Evolutionary conservation across 2,797 vertebrate genomes (phyloP).

Genomic region (Siniperca scherzeri): DNA sequence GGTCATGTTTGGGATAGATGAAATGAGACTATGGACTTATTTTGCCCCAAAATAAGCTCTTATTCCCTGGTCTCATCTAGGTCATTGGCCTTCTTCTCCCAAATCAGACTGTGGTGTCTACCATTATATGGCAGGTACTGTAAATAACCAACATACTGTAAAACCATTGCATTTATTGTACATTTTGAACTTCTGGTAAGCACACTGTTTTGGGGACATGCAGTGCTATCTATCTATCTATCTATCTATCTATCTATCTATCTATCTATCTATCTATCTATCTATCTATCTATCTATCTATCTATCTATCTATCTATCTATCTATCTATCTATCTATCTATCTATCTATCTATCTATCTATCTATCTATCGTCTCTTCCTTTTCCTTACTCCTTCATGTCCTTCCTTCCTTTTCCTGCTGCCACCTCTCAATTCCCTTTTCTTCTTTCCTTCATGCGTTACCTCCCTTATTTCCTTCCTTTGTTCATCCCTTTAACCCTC

Average conservation of each 20-base stretch:
- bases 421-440: constrained; percentile 23
- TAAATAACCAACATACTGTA: constrained; percentile 34
- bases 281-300: not conserved
- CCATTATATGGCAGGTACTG: constrained; percentile 97
- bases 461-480: not conserved
- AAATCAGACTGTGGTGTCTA: constrained; percentile 95
- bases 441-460: not conserved
- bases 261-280: not conserved
- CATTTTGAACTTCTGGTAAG: constrained; percentile 46
- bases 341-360: constrained; percentile 5
- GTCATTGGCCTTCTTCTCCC: constrained; percentile 98
- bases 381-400: not conserved
- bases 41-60: constrained; percentile 77
- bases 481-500: not conserved
- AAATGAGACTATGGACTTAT: constrained; percentile 76
- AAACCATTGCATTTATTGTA: constrained; percentile 61
- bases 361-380: not conserved
- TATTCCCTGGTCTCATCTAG: constrained; percentile 84
- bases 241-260: constrained; percentile 11
- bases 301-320: not conserved
- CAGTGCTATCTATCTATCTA: constrained; percentile 6
- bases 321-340: constrained; percentile 2
- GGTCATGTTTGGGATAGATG: constrained; percentile 61
- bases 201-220: not conserved
- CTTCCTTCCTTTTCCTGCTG: not conserved